A percentile compares a stretch with the other conserved stretches of the same genome.
These are phyloP conservation scores for Calidris pygmaea DNA, from an alignment of 2,113 vertebrate species.

Conservation along the genomic window DNA sequence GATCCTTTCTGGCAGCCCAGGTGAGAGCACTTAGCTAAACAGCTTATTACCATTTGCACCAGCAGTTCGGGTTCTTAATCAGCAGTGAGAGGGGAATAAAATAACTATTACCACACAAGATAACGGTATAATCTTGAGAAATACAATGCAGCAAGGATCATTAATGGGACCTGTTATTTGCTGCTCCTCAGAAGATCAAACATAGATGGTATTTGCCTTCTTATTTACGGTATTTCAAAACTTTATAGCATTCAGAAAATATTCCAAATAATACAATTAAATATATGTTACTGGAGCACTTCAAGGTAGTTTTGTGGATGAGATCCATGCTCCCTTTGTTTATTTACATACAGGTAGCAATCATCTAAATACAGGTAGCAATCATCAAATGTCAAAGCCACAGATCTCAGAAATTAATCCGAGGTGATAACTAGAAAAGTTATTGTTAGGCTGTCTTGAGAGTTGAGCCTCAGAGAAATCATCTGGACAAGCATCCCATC, in stretches of 20 bases:
- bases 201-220: neutral
- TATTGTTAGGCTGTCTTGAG: neutral
- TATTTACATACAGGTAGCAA: neutral
- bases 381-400: neutral
- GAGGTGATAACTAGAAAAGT: neutral
- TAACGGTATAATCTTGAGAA: neutral
- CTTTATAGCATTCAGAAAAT: neutral
- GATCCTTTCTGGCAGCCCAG: neutral
- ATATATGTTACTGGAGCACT: neutral
- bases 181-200: neutral
- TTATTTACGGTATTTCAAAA: neutral
- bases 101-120: neutral
- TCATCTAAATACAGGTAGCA: neutral
- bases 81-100: neutral
- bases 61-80: neutral
- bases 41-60: neutral
- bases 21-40: neutral
- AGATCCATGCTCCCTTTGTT: neutral
- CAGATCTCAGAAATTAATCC: neutral
- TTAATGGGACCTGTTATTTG: neutral
- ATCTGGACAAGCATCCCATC: rapidly evolving
- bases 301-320: neutral
- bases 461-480: neutral
- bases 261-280: neutral
- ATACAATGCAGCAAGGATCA: neutral